phyloP scores from a whole-genome alignment of 2,113 vertebrate species.

The Callipepla californica region DNA sequence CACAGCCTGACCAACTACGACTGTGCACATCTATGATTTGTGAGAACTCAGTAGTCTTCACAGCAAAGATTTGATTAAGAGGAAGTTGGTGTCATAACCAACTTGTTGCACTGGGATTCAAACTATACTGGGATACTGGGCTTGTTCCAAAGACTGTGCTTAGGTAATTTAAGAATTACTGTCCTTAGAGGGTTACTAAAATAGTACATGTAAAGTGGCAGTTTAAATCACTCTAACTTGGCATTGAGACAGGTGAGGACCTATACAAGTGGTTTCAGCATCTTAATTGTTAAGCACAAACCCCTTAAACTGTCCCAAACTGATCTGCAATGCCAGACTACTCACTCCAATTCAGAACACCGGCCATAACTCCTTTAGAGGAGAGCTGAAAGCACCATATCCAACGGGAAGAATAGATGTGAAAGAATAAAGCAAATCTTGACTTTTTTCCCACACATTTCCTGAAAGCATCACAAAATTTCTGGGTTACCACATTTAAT shows the following conservation, averaged over 20 bases:
- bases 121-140: accelerated
- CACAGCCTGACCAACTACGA: background rate
- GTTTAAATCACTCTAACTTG: background rate
- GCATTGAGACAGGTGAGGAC: background rate
- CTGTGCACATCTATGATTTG: background rate
- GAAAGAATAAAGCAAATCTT: background rate
- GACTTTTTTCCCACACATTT: background rate
- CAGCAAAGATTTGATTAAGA: background rate
- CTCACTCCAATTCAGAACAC: background rate
- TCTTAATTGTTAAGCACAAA: background rate
- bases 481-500: background rate
- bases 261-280: background rate
- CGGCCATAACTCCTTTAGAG: background rate
- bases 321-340: background rate
- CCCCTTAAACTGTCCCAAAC: background rate
- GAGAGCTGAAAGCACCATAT: background rate
- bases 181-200: background rate
- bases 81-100: background rate
- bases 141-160: background rate
- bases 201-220: background rate
- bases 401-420: accelerated
- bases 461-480: background rate
- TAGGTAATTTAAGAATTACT: accelerated
- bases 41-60: background rate
- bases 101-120: background rate